phyloP scores from a whole-genome alignment of 2,797 vertebrate genomes.

The Chelon labrosus region DNA sequence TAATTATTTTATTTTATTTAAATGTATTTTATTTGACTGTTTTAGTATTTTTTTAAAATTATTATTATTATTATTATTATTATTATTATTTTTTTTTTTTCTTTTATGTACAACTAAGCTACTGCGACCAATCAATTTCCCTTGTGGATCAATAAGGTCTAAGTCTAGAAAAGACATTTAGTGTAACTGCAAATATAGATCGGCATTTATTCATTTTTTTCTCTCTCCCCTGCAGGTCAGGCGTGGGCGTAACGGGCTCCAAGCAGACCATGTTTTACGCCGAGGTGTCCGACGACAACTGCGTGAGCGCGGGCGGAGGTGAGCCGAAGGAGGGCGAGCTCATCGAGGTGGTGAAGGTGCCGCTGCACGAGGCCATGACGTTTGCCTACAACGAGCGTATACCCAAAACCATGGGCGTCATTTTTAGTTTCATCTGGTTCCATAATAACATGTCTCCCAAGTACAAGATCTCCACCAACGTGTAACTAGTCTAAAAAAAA shows the following conservation, averaged over 20 bases:
- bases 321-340: slow-evolving; percentile 91
- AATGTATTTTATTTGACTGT: no score
- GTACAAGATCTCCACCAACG: slow-evolving; percentile 90
- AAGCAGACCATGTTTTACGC: slow-evolving; percentile 95
- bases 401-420: slow-evolving; percentile 92
- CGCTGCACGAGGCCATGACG: slow-evolving; percentile 90
- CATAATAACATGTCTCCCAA: slow-evolving; percentile 91
- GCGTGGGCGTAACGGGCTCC: slow-evolving; percentile 91
- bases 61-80: no score
- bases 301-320: slow-evolving; percentile 88
- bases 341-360: slow-evolving; percentile 93
- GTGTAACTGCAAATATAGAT: no score
- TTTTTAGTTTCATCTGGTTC: slow-evolving; percentile 96
- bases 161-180: no score
- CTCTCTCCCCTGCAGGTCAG: slow-evolving; percentile 81
- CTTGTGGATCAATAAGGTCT: no score
- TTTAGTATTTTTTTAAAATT: no score
- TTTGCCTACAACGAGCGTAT: slow-evolving; percentile 89
- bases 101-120: no score
- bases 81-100: no score
- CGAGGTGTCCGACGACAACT: slow-evolving; percentile 93
- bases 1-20: no score
- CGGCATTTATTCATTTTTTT: neutral
- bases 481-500: slow-evolving; percentile 76
- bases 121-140: no score